Evolutionary conservation across 2,113 vertebrate genomes (phyloP), one percentile per base, ranked within the genome.

Genomic region (Macroglossus sobrinus): DNA sequence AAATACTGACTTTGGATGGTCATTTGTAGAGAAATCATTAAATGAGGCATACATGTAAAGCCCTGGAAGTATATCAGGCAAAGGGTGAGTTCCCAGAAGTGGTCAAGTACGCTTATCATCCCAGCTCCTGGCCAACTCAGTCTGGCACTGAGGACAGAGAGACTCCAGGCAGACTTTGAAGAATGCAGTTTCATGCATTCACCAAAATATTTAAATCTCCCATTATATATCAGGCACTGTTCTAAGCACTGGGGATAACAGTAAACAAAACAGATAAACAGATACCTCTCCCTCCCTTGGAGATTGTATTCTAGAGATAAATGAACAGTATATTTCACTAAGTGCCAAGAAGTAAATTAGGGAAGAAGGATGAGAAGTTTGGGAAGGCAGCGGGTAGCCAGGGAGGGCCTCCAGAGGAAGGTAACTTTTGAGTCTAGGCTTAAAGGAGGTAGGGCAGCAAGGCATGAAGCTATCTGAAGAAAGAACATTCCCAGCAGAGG

Each of bases 401-500:
- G 22, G 35, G 57, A 68, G 87, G 88, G 38, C n/a, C 75, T 61
- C 35, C 24, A 9, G 53, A 1, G 21, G 40, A 66, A 87, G 16
- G 59, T 50, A 13, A 64, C 63, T 91, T 93, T 80, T 66, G 28
- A 93, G 22, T 76, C 40, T 24, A 85, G 78, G 30, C 63, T 93
- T 84, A 68, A 71, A 78, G 57, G 69, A 93, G 43, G 71, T 35
- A 30, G 89, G 19, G n/a, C 33, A 47, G 21, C 14, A n/a, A 79
- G 69, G 45, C 33, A 0, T 22, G 47, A 61, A 22, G 53, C 21
- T 74, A 3, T 74, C n/a, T n/a, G 68, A 87, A 87, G 69, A 89
- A 90, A 94, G 81, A 84, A 90, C 66, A 38, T 96, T 93, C 87
- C 38, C 66, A 45, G 38, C 40, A 10, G 40, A 78, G 84, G 53